Evolutionary conservation across 2,113 vertebrate species (phyloP).

Genomic region (Zosterops borbonicus): DNA sequence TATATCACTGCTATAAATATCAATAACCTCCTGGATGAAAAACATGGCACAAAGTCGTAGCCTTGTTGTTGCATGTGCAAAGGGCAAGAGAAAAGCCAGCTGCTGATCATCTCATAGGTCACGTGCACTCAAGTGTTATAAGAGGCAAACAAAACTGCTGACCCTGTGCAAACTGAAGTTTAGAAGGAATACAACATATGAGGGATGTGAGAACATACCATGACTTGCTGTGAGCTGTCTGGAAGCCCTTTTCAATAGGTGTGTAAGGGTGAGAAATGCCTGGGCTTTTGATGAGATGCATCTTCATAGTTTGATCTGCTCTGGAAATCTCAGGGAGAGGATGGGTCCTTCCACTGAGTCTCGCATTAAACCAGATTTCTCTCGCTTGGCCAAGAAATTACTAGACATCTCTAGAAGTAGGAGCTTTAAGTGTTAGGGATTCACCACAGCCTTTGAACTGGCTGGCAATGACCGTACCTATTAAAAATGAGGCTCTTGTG

Average conservation of each 20-base stretch:
- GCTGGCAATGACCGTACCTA: not conserved
- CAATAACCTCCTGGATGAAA: not conserved
- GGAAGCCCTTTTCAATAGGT: not conserved
- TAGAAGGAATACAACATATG: not conserved
- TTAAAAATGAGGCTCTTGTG: no score
- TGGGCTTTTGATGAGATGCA: not conserved
- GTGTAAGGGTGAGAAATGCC: not conserved
- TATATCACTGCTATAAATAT: conserved; percentile 35
- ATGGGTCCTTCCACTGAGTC: not conserved
- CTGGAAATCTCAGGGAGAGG: not conserved
- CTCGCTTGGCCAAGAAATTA: not conserved
- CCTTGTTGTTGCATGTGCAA: not conserved
- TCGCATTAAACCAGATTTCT: not conserved
- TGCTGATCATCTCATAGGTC: not conserved
- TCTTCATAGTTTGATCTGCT: not conserved
- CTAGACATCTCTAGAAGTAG: not conserved
- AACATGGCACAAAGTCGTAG: not conserved
- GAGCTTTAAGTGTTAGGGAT: not conserved
- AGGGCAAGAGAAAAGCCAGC: not conserved
- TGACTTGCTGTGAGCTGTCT: not conserved
- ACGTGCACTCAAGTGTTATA: not conserved
- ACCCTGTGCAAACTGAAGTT: not conserved
- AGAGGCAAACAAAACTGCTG: not conserved
- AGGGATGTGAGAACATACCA: not conserved
- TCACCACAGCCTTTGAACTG: not conserved